A percentile compares a stretch with the other conserved stretches of the same genome.
Evolutionary conservation across 2,113 vertebrate species (phyloP).

Genomic region (Charina bottae): DNA sequence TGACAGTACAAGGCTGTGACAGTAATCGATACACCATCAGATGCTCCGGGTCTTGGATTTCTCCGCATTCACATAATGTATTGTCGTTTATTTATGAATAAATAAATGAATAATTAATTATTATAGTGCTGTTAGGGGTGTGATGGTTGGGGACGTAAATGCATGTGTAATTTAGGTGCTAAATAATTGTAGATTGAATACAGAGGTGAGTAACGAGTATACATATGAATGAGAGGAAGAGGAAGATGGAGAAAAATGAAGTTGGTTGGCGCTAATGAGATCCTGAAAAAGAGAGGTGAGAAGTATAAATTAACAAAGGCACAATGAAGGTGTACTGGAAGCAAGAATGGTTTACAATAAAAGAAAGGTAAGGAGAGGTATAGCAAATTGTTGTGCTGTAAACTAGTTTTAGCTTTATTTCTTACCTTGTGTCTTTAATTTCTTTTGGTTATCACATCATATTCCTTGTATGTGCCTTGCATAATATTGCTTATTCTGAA

Average conservation of each 20-base stretch:
- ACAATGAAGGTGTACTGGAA: neutral
- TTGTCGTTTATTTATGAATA: neutral
- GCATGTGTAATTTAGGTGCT: neutral
- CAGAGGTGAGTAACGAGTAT: neutral
- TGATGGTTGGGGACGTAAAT: neutral
- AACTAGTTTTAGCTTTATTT: neutral
- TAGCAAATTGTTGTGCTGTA: neutral
- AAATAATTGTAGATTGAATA: neutral
- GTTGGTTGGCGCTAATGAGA: neutral
- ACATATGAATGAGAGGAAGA: neutral
- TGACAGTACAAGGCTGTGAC: no score
- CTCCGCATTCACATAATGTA: no score
- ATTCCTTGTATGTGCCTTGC: neutral
- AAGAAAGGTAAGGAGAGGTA: neutral
- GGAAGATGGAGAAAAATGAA: neutral
- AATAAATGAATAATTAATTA: neutral
- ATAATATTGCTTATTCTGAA: neutral
- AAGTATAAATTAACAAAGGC: neutral
- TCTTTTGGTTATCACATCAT: neutral
- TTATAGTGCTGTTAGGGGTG: neutral
- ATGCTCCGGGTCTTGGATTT: no score
- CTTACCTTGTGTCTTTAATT: neutral
- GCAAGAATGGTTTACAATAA: neutral
- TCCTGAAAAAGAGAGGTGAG: neutral
- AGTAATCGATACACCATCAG: no score